phyloP scores from a whole-genome alignment of 92 coral and sea anemone genomes.

The Micromussa lordhowensis region DNA sequence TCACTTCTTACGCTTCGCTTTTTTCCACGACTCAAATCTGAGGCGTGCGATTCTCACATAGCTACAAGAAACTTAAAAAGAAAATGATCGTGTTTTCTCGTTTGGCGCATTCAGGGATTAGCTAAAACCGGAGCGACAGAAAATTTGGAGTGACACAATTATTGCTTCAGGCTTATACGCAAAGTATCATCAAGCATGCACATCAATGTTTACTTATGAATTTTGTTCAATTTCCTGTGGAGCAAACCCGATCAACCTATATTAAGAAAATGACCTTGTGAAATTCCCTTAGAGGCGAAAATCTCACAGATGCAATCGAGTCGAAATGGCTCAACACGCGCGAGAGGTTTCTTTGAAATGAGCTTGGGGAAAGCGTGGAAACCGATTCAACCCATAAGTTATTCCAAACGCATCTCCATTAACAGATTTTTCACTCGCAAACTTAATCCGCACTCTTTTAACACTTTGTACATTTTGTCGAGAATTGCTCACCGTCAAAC shows the following conservation, averaged over 20 bases:
- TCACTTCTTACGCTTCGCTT: background rate
- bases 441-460: constrained; percentile 44
- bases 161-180: constrained; percentile 10
- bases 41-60: background rate
- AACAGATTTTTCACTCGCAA: constrained; percentile 35
- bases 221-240: constrained; percentile 66
- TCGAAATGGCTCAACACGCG: background rate
- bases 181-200: constrained; percentile 34
- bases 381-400: background rate
- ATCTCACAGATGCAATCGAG: background rate
- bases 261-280: constrained; percentile 42
- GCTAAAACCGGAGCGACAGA: constrained; percentile 18
- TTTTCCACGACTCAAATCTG: background rate
- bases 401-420: constrained; percentile 12
- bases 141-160: background rate
- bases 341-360: background rate
- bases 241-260: constrained; percentile 33
- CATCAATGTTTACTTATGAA: constrained; percentile 65
- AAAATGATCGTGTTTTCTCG: background rate
- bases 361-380: background rate
- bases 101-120: constrained; percentile 4
- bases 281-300: constrained; percentile 20
- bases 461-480: constrained; percentile 50
- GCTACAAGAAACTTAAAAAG: background rate
- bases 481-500: constrained; percentile 66